Evolutionary conservation across 2,113 vertebrate species (phyloP), one percentile per base, ranked within the genome.

Genomic region (Psilopsiagon aurifrons): DNA sequence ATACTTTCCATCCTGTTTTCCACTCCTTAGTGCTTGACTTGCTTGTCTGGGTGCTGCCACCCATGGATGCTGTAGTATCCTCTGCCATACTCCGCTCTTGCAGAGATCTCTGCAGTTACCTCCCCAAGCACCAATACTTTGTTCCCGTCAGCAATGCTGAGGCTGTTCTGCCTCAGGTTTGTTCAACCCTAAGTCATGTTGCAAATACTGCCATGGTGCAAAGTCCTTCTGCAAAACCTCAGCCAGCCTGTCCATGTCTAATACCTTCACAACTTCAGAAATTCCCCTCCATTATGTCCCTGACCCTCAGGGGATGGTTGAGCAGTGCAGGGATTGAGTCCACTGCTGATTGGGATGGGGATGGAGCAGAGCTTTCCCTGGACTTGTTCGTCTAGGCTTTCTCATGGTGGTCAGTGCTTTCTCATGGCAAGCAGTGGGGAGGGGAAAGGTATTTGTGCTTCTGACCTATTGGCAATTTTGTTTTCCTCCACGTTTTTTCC

Each of bases 331-430:
- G 22, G 51, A 33, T 10, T 39, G 39, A 39, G 39, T 35, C 33
- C 25, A 7, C 11, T 0, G 0, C 57, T 41, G 75, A 49, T 14
- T 1, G 5, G 59, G 44, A 10, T 46, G 29, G 66, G 15, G 33
- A 7, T 18, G 76, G 44, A 88, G 66, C 37, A 44, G 51, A 23
- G n/a, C 15, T 92, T 78, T 70, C 51, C 41, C 35, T 19, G 24
- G 51, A 7, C 10, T 1, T 17, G 39, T 8, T 66, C 22, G 35
- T n/a, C 47, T 24, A 49, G 90, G 31, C 15, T 83, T 86, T 55
- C 80, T 46, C 46, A 6, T 6, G 13, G 35, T 4, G 43, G 2
- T 9, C 35, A 25, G 5, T 35, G 17, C 13, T 5, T 71, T 43
- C 37, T 22, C 27, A 10, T 2, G 29, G 57, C 29, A 64, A 64